phyloP scores from a whole-genome alignment of 2,113 vertebrate species.

The Muntiacus muntjak region DNA sequence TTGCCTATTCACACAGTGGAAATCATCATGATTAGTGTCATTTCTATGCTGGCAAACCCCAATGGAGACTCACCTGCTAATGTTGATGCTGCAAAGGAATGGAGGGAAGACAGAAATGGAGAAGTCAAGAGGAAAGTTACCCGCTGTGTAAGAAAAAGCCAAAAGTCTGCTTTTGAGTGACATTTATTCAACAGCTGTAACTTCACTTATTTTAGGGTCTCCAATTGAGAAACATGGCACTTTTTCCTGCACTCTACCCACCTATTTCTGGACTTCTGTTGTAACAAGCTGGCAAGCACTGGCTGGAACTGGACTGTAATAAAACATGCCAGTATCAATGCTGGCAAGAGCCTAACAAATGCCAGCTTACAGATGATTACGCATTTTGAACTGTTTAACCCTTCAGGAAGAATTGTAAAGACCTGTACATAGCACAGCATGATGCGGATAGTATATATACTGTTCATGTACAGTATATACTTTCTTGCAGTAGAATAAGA shows the following conservation, averaged over 20 bases:
- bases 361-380: slow-evolving; percentile 91
- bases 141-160: not conserved
- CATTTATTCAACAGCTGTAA: not conserved
- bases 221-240: slow-evolving; percentile 96
- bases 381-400: slow-evolving; percentile 97
- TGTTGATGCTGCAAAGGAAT: not conserved
- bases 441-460: slow-evolving; percentile 99
- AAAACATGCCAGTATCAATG: not conserved
- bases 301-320: not conserved
- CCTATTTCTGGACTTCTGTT: not conserved
- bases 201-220: slow-evolving; percentile 82
- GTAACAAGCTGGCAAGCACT: not conserved
- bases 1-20: not conserved
- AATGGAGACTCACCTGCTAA: not conserved
- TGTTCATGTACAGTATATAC: slow-evolving; percentile 77
- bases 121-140: not conserved
- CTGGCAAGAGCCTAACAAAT: slow-evolving; percentile 88
- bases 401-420: slow-evolving; percentile 99
- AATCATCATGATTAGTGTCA: not conserved
- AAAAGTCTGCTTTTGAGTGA: not conserved
- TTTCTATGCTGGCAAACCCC: not conserved
- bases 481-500: slow-evolving; percentile 90
- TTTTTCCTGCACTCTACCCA: slow-evolving; percentile 88
- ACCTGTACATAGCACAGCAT: slow-evolving; percentile 81
- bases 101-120: not conserved